Base-by-base conservation (phyloP, 2,888 invertebrate genomes). In the Parelbella ahira region DNA sequence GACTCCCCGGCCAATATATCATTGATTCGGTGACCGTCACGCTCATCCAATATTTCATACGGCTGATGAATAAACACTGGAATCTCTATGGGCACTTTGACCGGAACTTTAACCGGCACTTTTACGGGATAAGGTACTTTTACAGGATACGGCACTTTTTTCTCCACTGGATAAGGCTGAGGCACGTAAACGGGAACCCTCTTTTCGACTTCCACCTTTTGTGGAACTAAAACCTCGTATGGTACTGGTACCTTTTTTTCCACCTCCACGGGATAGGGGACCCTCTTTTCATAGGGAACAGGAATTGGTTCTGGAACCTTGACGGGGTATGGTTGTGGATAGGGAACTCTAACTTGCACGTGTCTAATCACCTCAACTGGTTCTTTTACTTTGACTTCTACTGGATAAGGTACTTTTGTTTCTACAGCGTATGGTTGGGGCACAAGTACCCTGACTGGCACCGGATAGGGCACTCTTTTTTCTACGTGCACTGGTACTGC, bases 351-450 rank as follows among this genome's bases (percentile, higher is more conserved):
- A 4, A 84, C 63, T 8, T 75, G 74, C 5, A 86, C 77, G 49
- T 83, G 84, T 55, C 68, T 82, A 39, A 86, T 72, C 4, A 88
- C 79, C 59, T 83, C 81, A 9, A 69, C 60, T 6, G 82, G 84
- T 46, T 87, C 80, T 53, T 55, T 74, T 1, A 83, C 68, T 73
- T 88, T 89, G 1, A 88, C 75, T 51, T 83, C 68, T 6, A 86
- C 81, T 2, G 86, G 83, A 48, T 83, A 82, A 30, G 86, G 88
- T n/a, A 90, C 87, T 61, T 78, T 87, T n/a, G 83, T 82, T 61
- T 89, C 89, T 37, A 90, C 88, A 0, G 89, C 86, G 41, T 84
- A 83, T 1, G 86, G 84, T 49, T 82, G 79, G 2, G 88, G 88
- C 11, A 88, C 78, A 34, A 74, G 55, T 13, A 88, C 74, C 60